Evolutionary conservation across 2,888 invertebrate genomes (phyloP).

Genomic region (Phalera bucephala): DNA sequence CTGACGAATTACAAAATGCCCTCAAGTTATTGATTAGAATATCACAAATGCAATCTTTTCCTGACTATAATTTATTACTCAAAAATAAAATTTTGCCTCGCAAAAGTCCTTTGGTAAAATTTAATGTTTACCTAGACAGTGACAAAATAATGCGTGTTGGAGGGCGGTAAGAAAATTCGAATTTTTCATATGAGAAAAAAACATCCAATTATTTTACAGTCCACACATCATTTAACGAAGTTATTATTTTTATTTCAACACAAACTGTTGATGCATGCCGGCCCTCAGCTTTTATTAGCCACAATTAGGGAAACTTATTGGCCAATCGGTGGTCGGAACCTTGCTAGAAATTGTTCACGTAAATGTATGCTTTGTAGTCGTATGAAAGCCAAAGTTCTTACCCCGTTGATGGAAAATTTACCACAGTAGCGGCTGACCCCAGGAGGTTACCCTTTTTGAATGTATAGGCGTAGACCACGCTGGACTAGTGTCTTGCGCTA

Average conservation of each 20-base stretch:
- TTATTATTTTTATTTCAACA: constrained; percentile 1
- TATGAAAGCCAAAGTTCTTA: constrained; percentile 15
- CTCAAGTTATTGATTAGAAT: constrained; percentile 3
- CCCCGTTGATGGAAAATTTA: constrained; percentile 21
- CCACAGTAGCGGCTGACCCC: constrained; percentile 13
- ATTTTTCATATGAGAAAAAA: constrained; percentile 9
- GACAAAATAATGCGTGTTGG: constrained; percentile 9
- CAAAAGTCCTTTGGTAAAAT: constrained; percentile 2
- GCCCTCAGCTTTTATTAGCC: constrained; percentile 12
- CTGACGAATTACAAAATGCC: too few species aligned
- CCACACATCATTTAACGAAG: constrained; percentile 10
- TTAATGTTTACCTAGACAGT: constrained; percentile 4
- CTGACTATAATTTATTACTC: constrained; percentile 4
- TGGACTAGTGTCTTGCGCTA: constrained; percentile 18
- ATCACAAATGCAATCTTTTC: constrained; percentile 5
- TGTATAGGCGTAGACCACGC: constrained; percentile 7
- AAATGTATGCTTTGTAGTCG: constrained; percentile 21
- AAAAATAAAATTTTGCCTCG: constrained; percentile 1
- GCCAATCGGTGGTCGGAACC: constrained; percentile 14
- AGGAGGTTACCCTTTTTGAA: constrained; percentile 7
- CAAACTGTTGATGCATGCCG: constrained; percentile 9
- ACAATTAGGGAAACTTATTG: constrained; percentile 10
- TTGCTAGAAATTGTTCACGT: constrained; percentile 19
- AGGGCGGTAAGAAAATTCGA: constrained; percentile 2
- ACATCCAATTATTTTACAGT: constrained; percentile 11